phyloP scores from a whole-genome alignment of 2,113 vertebrate species.

The Pycnonotus jocosus region DNA sequence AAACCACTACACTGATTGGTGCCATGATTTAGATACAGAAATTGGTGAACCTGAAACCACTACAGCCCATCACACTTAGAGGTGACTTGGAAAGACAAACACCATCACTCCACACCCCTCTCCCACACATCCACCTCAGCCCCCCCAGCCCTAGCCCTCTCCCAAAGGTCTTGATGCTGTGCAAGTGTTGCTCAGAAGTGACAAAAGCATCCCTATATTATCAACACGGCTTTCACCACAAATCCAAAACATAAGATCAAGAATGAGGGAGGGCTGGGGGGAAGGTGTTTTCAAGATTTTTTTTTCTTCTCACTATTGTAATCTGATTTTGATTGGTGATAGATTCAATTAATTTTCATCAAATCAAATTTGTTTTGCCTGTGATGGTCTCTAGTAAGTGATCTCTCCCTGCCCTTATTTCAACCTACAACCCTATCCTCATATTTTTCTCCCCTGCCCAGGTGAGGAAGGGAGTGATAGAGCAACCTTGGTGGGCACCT shows the following conservation, averaged over 20 bases:
- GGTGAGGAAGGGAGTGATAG: background rate
- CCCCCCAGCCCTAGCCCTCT: rapidly evolving
- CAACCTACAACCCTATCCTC: background rate
- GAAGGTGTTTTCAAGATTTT: background rate
- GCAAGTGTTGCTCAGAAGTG: background rate
- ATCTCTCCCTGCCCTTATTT: background rate
- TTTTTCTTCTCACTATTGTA: background rate
- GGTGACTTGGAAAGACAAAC: background rate
- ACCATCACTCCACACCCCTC: background rate
- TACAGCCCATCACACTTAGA: background rate
- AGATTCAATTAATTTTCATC: background rate
- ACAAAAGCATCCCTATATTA: background rate
- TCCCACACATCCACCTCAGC: no score
- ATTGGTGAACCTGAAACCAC: no score
- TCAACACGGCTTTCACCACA: background rate
- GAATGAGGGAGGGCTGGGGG: no score
- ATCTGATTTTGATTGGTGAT: background rate
- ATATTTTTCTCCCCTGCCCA: background rate
- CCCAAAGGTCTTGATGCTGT: background rate
- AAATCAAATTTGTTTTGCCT: background rate
- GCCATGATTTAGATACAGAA: no score
- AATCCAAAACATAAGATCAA: background rate
- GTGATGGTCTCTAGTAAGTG: background rate
- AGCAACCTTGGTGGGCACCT: background rate
- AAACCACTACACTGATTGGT: no score